A percentile compares a stretch with the other conserved stretches of the same genome.
These are phyloP conservation scores for Laodelphax striatellus DNA, from an alignment of 1,140 invertebrate genomes.

Conservation along the genomic window DNA sequence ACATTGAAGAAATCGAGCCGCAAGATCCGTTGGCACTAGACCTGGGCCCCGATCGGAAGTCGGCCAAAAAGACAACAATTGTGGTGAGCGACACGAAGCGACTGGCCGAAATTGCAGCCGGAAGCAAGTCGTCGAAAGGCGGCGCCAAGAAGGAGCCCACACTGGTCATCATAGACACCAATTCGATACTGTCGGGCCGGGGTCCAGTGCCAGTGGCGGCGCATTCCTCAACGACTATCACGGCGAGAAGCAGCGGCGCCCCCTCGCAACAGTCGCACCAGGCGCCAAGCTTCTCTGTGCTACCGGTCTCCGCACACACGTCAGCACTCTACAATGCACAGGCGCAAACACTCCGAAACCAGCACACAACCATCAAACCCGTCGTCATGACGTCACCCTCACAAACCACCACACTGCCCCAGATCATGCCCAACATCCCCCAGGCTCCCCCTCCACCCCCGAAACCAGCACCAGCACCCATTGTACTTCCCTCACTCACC, in stretches of 20 bases:
- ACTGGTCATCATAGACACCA: conserved; percentile 65
- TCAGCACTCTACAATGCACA: no score
- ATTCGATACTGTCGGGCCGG: conserved; percentile 52
- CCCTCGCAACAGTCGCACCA: conserved; percentile 10
- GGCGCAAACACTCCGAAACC: no score
- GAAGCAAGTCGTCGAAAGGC: conserved; percentile 37
- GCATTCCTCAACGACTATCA: no score
- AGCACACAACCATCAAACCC: conserved; percentile 16
- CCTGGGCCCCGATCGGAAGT: conserved; percentile 34
- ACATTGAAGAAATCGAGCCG: conserved; percentile 35
- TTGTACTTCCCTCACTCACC: conserved; percentile 62
- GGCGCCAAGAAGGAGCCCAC: conserved; percentile 57
- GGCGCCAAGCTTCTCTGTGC: conserved; percentile 14
- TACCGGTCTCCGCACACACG: conserved; percentile 27
- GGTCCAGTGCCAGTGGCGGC: conserved; percentile 44
- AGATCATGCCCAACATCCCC: neutral
- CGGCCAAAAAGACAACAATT: conserved; percentile 43
- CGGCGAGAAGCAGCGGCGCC: neutral
- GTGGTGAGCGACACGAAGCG: conserved; percentile 61
- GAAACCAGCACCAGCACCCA: conserved; percentile 35
- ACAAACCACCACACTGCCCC: conserved; percentile 29
- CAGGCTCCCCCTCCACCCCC: conserved; percentile 28
- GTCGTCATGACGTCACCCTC: neutral
- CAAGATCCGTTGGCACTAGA: conserved; percentile 50
- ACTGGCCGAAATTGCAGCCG: conserved; percentile 53